Base-by-base conservation (phyloP, 2,888 invertebrate genomes). In the Xiphydria camelus region DNA sequence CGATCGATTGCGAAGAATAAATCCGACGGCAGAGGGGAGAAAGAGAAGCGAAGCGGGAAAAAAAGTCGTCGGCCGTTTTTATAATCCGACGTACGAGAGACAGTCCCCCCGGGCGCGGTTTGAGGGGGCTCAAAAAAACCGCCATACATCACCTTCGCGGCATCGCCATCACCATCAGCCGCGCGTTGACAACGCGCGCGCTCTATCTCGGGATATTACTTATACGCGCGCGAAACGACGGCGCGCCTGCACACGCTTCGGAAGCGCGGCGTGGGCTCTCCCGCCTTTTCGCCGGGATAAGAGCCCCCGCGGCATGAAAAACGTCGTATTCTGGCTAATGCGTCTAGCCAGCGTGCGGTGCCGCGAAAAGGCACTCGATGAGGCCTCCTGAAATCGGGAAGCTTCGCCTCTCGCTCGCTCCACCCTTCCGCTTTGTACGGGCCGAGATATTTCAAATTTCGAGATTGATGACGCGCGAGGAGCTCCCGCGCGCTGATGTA, bases 71-170 rank as follows among this genome's bases (percentile, higher is more conserved):
- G 42, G 48, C 48, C 44, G 51, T 52, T 52, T 51, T 53, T 50
- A 53, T 62, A 62, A 62, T 62, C 58, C 47, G 57, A 59, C 62
- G 41, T 53, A 43, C 38, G 50, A 46, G 53, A 53, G 60, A 59
- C 59, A 57, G 53, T n/a, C n/a, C n/a, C 43, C 51, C 49, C 45
- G 49, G 43, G 38, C 33, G 32, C 42, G 48, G 38, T 40, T 34
- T 46, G 56, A 62, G 53, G 55, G 55, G 51, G 46, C 50, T 43
- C 40, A 52, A 52, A n/a, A n/a, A n/a, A n/a, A 47, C 49, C 49
- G 41, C 51, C 49, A 53, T 55, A 56, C 53, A 60, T 56, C 59
- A 55, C 54, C 45, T 47, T 48, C 29, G 37, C 41, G 51, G 47
- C 48, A 51, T 52, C 51, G 43, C 41, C 51, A 52, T 53, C 50